These are phyloP conservation scores for Lynx canadensis DNA, from an alignment of 2,113 vertebrate species.

Conservation along the genomic window DNA sequence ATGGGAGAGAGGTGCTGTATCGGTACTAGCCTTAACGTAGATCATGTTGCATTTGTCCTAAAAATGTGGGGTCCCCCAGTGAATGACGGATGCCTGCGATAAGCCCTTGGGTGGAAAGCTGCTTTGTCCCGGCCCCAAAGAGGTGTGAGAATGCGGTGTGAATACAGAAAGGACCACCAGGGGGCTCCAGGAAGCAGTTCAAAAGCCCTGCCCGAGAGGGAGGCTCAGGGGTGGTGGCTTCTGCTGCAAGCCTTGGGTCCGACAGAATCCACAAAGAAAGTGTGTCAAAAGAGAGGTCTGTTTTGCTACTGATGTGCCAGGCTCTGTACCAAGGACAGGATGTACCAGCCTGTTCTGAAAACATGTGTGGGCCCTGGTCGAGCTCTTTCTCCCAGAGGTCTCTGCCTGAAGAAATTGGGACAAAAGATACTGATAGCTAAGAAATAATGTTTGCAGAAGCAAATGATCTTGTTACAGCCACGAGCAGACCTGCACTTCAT, in stretches of 20 bases:
- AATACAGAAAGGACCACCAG: conserved; percentile 81
- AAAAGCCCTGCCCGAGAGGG: conserved; percentile 59
- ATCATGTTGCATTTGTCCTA: background rate
- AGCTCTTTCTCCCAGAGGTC: conserved; percentile 53
- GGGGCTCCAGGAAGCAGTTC: conserved; percentile 85
- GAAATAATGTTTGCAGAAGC: conserved; percentile 33
- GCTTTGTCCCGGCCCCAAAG: background rate
- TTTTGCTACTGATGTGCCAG: conserved; percentile 68
- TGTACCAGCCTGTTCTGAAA: conserved; percentile 72
- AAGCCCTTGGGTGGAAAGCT: background rate
- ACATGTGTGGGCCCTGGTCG: conserved; percentile 49
- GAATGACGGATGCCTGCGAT: background rate
- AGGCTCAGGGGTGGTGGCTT: background rate
- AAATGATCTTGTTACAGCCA: background rate
- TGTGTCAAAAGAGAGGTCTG: conserved; percentile 74
- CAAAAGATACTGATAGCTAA: conserved; percentile 58
- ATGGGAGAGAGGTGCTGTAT: background rate
- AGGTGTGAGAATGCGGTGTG: background rate
- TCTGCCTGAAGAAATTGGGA: conserved; percentile 53
- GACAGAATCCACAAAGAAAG: conserved; percentile 47
- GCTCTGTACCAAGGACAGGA: conserved; percentile 71
- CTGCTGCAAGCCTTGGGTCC: background rate
- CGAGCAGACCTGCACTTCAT: background rate
- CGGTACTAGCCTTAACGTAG: background rate
- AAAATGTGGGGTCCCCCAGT: background rate